Base-by-base conservation (phyloP, 37 sponge, comb jelly and placozoan species). In the Amphimedon queenslandica region DNA sequence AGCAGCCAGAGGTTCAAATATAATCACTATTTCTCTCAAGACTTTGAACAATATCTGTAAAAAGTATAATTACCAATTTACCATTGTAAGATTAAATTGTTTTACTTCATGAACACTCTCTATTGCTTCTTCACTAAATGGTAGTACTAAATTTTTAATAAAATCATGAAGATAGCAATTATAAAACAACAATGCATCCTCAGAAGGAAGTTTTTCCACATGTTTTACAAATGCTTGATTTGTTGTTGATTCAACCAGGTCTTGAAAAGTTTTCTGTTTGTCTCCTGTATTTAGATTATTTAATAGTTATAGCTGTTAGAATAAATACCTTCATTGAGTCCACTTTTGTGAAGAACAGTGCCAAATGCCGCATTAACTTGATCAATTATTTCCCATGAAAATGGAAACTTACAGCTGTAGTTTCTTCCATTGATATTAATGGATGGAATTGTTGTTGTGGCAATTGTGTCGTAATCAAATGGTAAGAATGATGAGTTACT, bases 351-450 rank as follows among this genome's bases (percentile, higher is more conserved):
- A 11, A n/a, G 5, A 60, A n/a, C n/a, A n/a, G n/a, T n/a, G n/a
- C n/a, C n/a, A n/a, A n/a, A n/a, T n/a, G n/a, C 61, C 21, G 28
- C 61, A 60, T 60, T 25, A 11, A 60, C 61, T 60, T 60, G 61
- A n/a, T 60, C 61, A 60, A 60, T 60, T n/a, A 60, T n/a, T 60
- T 60, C 61, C 61, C 61, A 60, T 11, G 61, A 60, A 60, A 60
- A 60, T 60, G 61, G 61, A n/a, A 60, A 60, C 21, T 60, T 60
- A 60, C 61, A 60, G 27, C 27, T 60, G 61, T 60, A 60, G 21
- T 5, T 13, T 6, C 27, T 11, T 60, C 27, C 27, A 25, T 11
- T 6, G 5, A 60, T n/a, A 6, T 60, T n/a, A 5, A n/a, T 60
- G 27, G 28, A n/a, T 11, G 21, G 21, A 6, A 6, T 25, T 6